Evolutionary conservation across 2,888 invertebrate genomes (phyloP).

Genomic region (Drosophila seclusa): DNA sequence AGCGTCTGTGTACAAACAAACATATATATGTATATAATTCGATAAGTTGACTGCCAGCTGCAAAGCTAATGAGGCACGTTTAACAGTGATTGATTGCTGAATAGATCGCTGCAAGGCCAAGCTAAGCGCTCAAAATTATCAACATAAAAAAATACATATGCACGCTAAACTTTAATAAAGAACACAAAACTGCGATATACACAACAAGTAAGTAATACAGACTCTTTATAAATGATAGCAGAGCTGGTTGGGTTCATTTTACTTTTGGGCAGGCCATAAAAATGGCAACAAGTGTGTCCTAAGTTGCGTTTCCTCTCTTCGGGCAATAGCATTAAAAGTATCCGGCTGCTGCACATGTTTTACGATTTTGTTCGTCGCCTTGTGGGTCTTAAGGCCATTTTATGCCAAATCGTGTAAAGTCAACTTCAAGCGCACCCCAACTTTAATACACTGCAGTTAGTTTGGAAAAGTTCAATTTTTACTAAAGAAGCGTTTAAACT

Average conservation of each 20-base stretch:
- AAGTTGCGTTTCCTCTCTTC: constrained; percentile 43
- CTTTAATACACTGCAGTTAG: constrained; percentile 19
- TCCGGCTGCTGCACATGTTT: constrained; percentile 52
- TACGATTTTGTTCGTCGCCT: constrained; percentile 33
- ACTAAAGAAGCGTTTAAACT: background rate
- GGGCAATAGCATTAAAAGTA: constrained; percentile 53
- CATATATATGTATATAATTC: constrained; percentile 5
- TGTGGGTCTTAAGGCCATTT: constrained; percentile 26
- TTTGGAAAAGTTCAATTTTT: background rate
- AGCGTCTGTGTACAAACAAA: background rate
- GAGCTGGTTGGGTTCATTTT: constrained; percentile 20
- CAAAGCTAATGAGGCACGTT: constrained; percentile 49
- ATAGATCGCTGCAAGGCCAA: constrained; percentile 43
- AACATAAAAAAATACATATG: constrained; percentile 27
- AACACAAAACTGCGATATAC: constrained; percentile 6
- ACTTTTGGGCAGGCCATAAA: constrained; percentile 39
- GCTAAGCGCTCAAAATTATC: constrained; percentile 35
- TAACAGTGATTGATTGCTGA: constrained; percentile 49
- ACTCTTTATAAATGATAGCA: constrained; percentile 27
- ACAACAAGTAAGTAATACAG: constrained; percentile 3
- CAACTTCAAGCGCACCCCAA: background rate
- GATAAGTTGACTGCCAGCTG: constrained; percentile 23
- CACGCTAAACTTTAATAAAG: constrained; percentile 16
- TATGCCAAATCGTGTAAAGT: constrained; percentile 19
- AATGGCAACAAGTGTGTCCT: constrained; percentile 56